phyloP scores from a whole-genome alignment of 2,113 vertebrate genomes.

The Callopanchax toddi region DNA sequence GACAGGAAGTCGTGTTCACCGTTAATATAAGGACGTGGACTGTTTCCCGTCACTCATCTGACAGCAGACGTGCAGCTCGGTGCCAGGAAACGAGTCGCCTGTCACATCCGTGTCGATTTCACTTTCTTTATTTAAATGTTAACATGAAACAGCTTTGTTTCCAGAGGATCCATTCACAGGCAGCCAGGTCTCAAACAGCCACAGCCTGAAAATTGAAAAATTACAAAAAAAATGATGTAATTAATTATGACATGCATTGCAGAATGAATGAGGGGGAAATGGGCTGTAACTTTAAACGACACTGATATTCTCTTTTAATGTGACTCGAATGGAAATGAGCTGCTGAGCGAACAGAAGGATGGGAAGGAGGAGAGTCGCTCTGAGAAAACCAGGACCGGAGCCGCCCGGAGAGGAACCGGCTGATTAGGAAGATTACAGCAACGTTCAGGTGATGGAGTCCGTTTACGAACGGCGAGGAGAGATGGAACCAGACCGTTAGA shows the following conservation, averaged over 20 bases:
- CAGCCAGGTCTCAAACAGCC: slow-evolving; percentile 38
- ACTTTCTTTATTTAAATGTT: not conserved
- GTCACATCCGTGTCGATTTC: slow-evolving; percentile 44
- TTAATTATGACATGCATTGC: slow-evolving; percentile 33
- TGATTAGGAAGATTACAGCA: slow-evolving; percentile 17
- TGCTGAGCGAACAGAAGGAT: slow-evolving; percentile 19
- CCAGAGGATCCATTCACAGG: slow-evolving; percentile 24
- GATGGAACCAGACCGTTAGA: not conserved
- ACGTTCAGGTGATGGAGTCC: slow-evolving; percentile 1
- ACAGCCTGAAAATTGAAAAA: slow-evolving; percentile 24
- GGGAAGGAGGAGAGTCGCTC: slow-evolving; percentile 24
- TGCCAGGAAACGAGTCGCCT: slow-evolving; percentile 40
- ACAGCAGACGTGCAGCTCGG: slow-evolving; percentile 23
- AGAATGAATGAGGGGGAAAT: slow-evolving; percentile 29
- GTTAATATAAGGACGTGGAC: slow-evolving; percentile 29
- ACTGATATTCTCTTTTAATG: slow-evolving; percentile 39
- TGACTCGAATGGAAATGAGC: slow-evolving; percentile 49
- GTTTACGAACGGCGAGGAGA: no score
- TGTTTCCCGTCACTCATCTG: slow-evolving; percentile 48
- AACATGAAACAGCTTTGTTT: slow-evolving; percentile 21
- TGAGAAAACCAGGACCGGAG: slow-evolving; percentile 44
- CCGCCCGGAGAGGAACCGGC: slow-evolving; percentile 24
- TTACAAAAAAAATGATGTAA: slow-evolving; percentile 38
- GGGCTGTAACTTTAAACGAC: slow-evolving; percentile 53
- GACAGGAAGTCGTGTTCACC: slow-evolving; percentile 26